Conservation (phyloP, 1,140 invertebrate genomes). For the Eriocheir sinensis region DNA sequence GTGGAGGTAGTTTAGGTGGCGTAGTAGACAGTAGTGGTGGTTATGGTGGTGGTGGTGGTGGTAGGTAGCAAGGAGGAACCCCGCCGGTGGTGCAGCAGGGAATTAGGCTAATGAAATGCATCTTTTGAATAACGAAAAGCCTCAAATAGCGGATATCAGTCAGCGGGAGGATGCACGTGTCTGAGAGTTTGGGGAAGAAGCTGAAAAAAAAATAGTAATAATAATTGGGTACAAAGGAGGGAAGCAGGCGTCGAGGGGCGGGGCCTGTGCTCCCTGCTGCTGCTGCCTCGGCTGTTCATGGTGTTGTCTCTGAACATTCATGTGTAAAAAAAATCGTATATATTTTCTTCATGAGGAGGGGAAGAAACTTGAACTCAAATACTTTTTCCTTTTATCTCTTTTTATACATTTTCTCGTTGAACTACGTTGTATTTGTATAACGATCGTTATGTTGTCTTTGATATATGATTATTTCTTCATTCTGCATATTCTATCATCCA, state of each 20-base stretch:
- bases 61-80: neutral
- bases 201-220: neutral
- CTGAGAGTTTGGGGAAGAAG: neutral
- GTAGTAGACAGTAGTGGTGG: neutral
- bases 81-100: neutral
- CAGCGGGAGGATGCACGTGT: neutral
- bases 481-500: too few relatives aligned
- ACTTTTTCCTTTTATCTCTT: too few relatives aligned
- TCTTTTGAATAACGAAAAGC: conserved; percentile 4
- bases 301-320: too few relatives aligned
- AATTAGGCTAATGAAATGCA: conserved; percentile 25
- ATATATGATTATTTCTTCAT: too few relatives aligned
- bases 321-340: too few relatives aligned
- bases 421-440: too few relatives aligned
- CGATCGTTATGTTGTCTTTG: too few relatives aligned
- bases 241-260: neutral
- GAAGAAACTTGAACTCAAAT: too few relatives aligned
- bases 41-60: neutral
- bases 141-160: neutral
- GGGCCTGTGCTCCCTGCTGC: neutral
- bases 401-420: too few relatives aligned
- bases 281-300: too few relatives aligned
- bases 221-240: neutral
- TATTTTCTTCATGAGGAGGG: too few relatives aligned
- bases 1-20: too few relatives aligned